Percentiles rank a stretch among this genome's conserved stretches.
These are phyloP conservation scores for Hetaerina titia DNA, from an alignment of 2,888 invertebrate species.

Conservation along the genomic window DNA sequence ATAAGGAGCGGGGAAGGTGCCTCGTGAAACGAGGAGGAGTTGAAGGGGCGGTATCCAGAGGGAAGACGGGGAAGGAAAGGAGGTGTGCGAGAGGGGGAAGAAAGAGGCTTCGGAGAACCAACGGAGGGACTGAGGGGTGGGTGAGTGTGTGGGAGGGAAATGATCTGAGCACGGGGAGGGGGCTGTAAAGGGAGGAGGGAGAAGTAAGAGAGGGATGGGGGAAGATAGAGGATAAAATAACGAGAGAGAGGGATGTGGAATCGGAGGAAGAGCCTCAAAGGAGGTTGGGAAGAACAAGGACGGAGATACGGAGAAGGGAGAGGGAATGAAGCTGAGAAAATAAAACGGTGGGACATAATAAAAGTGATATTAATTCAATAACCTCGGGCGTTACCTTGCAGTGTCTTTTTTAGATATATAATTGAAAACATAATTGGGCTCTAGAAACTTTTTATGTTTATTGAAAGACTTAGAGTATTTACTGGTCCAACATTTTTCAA, in stretches of 20 bases:
- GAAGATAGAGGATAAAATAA: not conserved
- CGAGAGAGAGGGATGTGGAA: not conserved
- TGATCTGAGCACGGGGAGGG: not conserved
- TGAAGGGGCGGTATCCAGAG: not conserved
- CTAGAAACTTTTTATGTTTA: not conserved
- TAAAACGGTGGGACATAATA: not conserved
- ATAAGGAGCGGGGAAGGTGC: not conserved
- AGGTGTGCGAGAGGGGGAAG: not conserved
- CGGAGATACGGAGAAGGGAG: not conserved
- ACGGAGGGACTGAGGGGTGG: not conserved
- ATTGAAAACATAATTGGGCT: not conserved
- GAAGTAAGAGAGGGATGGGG: not conserved
- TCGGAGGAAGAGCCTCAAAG: not conserved
- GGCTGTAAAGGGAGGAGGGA: not conserved
- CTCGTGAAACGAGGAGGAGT: not conserved
- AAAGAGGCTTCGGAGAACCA: not conserved
- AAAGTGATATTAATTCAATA: not conserved
- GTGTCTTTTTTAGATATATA: not conserved
- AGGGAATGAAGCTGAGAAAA: not conserved
- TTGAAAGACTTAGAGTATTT: too few species aligned
- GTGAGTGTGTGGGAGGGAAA: not conserved
- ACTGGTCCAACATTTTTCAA: too few species aligned
- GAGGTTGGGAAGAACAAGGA: not conserved
- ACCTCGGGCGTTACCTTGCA: not conserved
- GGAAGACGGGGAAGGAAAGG: not conserved